Evolutionary conservation across 2,113 vertebrate genomes (phyloP).

Genomic region (Cheilinus undulatus): DNA sequence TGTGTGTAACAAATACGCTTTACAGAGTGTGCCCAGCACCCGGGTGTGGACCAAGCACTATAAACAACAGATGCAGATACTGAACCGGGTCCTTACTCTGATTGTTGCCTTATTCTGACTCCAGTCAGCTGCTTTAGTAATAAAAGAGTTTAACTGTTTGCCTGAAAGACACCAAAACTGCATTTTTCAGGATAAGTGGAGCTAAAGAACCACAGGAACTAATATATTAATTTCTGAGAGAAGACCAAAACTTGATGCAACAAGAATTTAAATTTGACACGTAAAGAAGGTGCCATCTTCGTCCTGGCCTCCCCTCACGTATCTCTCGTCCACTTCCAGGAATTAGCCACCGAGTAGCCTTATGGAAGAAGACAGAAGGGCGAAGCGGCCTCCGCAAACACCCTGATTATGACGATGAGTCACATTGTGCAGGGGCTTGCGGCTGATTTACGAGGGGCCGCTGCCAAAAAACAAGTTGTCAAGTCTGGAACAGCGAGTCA

Average conservation of each 20-base stretch:
- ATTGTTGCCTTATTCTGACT: neutral
- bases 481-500: slow-evolving; percentile 77
- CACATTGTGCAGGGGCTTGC: slow-evolving; percentile 57
- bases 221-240: neutral
- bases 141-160: neutral
- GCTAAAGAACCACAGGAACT: neutral
- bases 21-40: slow-evolving; percentile 78
- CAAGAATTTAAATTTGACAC: neutral
- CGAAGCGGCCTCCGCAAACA: slow-evolving; percentile 54
- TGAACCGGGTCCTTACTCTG: slow-evolving; percentile 24
- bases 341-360: slow-evolving; percentile 39
- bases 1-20: slow-evolving; percentile 78
- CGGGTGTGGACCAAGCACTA: slow-evolving; percentile 60
- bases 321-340: slow-evolving; percentile 60
- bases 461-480: slow-evolving; percentile 77
- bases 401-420: slow-evolving; percentile 58
- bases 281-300: slow-evolving; percentile 3
- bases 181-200: neutral
- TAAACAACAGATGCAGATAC: slow-evolving; percentile 51
- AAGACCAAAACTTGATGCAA: neutral
- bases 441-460: slow-evolving; percentile 72
- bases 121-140: neutral
- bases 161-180: neutral
- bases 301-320: slow-evolving; percentile 35
- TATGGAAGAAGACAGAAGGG: slow-evolving; percentile 24